Evolutionary conservation across 2,113 vertebrate genomes (phyloP), one percentile per base, ranked within the genome.

Genomic region (Mustela nigripes): DNA sequence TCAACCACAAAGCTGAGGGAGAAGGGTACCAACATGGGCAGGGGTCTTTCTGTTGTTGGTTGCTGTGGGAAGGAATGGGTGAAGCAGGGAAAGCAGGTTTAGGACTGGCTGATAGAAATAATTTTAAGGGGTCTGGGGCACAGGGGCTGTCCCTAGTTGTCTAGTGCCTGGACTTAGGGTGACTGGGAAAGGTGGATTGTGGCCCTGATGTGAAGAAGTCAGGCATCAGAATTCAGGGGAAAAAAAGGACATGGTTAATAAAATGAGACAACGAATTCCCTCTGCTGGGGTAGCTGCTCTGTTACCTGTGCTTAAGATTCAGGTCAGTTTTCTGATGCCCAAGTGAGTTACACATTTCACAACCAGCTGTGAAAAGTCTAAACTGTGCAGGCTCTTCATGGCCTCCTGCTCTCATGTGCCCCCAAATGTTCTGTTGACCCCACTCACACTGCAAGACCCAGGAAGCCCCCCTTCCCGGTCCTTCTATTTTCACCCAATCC

Each of bases 1-100:
- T 39, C 0, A 0, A 12, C 11, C 42, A 1, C 0, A 24, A 74
- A 26, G 45, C 42, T 21, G 18, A 63, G n/a, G 8, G 5, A 45
- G 36, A 14, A 12, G 58, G 31, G 79, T 31, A 15, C 28, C 26
- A 31, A 58, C 1, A 10, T 12, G 63, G 28, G 53, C 21, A n/a
- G 8, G 83, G 60, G 22, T 9, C 16, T 36, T 48, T 42, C 33
- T 7, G 11, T 42, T 45, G 18, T 42, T 45, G 18, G 26, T 78
- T 69, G 84, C 69, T 76, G 19, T 19, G 21, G 42, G 53, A 28
- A 73, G 60, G 62, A 62, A 39, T 1, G 16, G 36, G 6, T 0
- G 24, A 48, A 39, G 22, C 45, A 10, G 48, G 63, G 31, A 9
- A 8, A 26, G 11, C 24, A 87, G 58, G 45, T 4, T 69, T 28